Evolutionary conservation across 2,797 vertebrate genomes (phyloP), one percentile per base, ranked within the genome.

Genomic region (Pseudocheirus occidentalis): DNA sequence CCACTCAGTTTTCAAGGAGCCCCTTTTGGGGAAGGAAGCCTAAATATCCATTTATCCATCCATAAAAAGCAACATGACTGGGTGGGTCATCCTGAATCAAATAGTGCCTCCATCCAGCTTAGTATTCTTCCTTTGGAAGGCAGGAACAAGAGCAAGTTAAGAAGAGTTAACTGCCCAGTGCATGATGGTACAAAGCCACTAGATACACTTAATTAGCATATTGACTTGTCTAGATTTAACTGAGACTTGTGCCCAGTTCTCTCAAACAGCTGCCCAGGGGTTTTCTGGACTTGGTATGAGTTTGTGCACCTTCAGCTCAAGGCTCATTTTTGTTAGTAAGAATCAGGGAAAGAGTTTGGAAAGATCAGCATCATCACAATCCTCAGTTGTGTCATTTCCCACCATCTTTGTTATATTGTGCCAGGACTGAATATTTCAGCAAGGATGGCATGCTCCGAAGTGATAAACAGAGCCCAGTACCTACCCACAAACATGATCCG

Each of bases 401-500:
- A 73, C 18, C 66, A 73, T 40, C 16, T 40, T 3, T 3, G n/a
- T 81, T 81, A 21, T 73, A 40, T 81, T 81, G n/a, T 46, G n/a
- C 62, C n/a, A 40, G n/a, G n/a, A 73, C 34, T 40, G 16, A 40
- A 73, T 73, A 34, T 62, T 66, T 34, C 31, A 16, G 31, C 34
- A 16, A 66, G 62, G 34, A 24, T 46, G 18, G 18, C 31, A 18
- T 24, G 66, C 5, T 21, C 66, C 10, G 34, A 73, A 73, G 14
- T 21, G 16, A 40, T 7, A 16, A 73, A 18, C 14, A 40, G 14
- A 5, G 34, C n/a, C 62, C 16, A 1, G n/a, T 27, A 98, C 99
- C 99, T 97, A 99, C 99, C 99, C 56, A 99, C 98, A 98, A 99
- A 99, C 50, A 99, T 3, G 96, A 99, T 97, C 93, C 99, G 99